These are phyloP conservation scores for Oligia strigilis DNA, from an alignment of 2,888 invertebrate genomes.

Conservation along the genomic window DNA sequence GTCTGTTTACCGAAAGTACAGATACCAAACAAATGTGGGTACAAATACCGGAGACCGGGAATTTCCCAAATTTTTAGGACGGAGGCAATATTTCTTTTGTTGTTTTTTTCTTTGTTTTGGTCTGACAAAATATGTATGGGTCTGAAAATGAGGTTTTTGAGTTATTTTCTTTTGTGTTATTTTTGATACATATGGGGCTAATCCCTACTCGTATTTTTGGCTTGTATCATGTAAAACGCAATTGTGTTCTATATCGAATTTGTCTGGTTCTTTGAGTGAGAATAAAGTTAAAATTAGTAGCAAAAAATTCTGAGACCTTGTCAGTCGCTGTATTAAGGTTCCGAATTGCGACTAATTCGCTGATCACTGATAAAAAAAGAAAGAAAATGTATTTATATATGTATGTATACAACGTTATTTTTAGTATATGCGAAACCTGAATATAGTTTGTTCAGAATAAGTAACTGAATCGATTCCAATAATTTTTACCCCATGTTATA, in stretches of 20 bases:
- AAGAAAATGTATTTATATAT: background rate
- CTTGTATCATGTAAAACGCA: background rate
- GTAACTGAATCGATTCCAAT: no score
- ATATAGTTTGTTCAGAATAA: no score
- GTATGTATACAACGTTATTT: no score
- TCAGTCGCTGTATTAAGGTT: background rate
- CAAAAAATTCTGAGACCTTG: background rate
- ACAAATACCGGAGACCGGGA: constrained; percentile 8
- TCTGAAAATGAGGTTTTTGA: constrained; percentile 7
- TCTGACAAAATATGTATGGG: constrained; percentile 33
- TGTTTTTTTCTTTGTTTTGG: constrained; percentile 15
- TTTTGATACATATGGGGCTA: background rate
- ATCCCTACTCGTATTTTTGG: background rate
- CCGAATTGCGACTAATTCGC: background rate
- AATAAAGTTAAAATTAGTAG: background rate
- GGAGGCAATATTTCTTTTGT: background rate
- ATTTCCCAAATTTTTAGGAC: constrained; percentile 19
- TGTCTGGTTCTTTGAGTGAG: accelerated
- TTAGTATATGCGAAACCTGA: no score
- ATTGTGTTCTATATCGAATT: background rate
- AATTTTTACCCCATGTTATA: no score
- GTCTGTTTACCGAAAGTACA: constrained; percentile 39
- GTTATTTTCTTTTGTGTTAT: constrained; percentile 13
- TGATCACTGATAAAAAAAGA: background rate
- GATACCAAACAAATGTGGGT: constrained; percentile 30